These are phyloP conservation scores for Orthochromis malagaraziensis DNA, from an alignment of 2,113 vertebrate species.

Conservation along the genomic window DNA sequence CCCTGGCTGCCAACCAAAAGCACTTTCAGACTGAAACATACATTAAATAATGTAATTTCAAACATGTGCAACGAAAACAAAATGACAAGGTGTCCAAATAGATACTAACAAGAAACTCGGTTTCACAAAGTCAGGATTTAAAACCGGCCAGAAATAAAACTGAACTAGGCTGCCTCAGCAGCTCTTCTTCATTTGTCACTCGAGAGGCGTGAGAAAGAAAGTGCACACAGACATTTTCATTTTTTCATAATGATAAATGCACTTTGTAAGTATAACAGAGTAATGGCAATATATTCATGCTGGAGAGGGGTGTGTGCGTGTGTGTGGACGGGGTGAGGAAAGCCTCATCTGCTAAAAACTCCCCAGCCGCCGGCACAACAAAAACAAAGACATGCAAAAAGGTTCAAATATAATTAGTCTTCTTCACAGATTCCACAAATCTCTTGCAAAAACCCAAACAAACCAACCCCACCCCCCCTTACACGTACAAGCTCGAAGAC, in stretches of 20 bases:
- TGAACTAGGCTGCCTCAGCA: not conserved
- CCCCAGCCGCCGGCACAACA: not conserved
- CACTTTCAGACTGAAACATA: slow-evolving; percentile 50
- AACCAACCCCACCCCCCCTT: slow-evolving; percentile 41
- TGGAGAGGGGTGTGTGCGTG: not conserved
- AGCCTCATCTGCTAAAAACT: not conserved
- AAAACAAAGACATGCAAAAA: slow-evolving; percentile 63
- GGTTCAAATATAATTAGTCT: slow-evolving; percentile 52
- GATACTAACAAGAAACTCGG: slow-evolving; percentile 10
- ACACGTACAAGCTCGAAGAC: slow-evolving; percentile 33
- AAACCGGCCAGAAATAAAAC: not conserved
- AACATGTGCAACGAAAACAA: slow-evolving; percentile 52
- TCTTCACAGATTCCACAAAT: slow-evolving; percentile 39
- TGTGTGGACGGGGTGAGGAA: not conserved
- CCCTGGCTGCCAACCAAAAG: slow-evolving; percentile 64
- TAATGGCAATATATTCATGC: not conserved
- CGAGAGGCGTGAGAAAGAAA: slow-evolving; percentile 33
- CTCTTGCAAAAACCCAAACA: slow-evolving; percentile 48
- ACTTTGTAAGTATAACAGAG: not conserved
- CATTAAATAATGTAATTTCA: slow-evolving; percentile 53
- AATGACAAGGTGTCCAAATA: slow-evolving; percentile 31
- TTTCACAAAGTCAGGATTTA: not conserved
- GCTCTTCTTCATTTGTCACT: slow-evolving; percentile 18
- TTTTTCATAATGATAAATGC: slow-evolving; percentile 46
- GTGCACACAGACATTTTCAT: slow-evolving; percentile 13